Evolutionary conservation across 2,113 vertebrate genomes (phyloP), one percentile per base, ranked within the genome.

Genomic region (Poicephalus meyeri): DNA sequence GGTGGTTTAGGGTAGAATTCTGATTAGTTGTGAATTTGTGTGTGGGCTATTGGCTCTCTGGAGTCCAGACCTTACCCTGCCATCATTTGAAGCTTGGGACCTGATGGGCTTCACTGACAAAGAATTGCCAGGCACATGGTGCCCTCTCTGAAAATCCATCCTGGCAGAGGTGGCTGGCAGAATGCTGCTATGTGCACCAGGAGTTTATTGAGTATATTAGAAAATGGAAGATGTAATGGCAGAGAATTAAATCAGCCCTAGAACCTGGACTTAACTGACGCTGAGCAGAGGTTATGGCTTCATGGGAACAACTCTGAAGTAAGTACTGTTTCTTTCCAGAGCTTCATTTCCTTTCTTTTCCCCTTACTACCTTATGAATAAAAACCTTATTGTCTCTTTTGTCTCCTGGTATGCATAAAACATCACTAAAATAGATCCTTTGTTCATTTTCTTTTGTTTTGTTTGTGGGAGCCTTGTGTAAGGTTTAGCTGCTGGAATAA

Each of bases 401-500:
- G 74, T 91, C 86, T 91, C 86, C 83, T 93, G 88, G 91, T 91
- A 94, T 95, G 86, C 94, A 92, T 56, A 83, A 91, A 92, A 25
- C 74, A 83, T 76, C 60, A 17, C 58, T 83, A 3, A 96, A 94
- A 80, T 26, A 74, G 87, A 74, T 77, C 58, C 79, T 96, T 96
- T 95, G 94, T 95, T 91, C 74, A 2, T 61, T 89, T 86, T 17
- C 93, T 91, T 89, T 88, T 93, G 91, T 93, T 87, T 86, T 60
- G 87, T 41, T 95, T 91, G 74, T 95, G 89, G 82, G 81, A 95
- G 88, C 85, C 76, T 47, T 80, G 87, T 87, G 87, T 68, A 37
- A 95, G 95, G 81, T 89, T 90, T 28, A 80, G 82, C 68, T 61
- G 91, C 93, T 31, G 93, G 68, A 88, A 90, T 93, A 91, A 94